Evolutionary conservation across 2,113 vertebrate genomes (phyloP).

Genomic region (Telmatochromis sp.): DNA sequence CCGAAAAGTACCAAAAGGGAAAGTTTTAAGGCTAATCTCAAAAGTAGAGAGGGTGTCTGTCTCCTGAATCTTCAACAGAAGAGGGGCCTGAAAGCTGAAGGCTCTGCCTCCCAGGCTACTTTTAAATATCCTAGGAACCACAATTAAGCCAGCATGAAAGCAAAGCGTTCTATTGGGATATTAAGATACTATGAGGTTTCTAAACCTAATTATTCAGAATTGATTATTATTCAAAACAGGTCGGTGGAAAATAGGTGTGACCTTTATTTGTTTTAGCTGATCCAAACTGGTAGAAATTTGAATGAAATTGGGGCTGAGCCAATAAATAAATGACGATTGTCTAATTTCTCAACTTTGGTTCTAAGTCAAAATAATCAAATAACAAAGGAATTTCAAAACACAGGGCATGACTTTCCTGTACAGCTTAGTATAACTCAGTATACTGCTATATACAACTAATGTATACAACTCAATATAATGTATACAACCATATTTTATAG

Average conservation of each 20-base stretch:
- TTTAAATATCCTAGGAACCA: background rate
- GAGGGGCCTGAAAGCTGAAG: background rate
- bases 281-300: background rate
- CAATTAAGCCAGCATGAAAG: background rate
- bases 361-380: background rate
- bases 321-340: background rate
- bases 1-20: background rate
- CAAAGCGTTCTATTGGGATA: background rate
- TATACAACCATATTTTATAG: background rate
- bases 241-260: background rate
- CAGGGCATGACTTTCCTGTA: background rate
- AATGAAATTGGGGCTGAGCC: background rate
- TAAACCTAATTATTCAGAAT: background rate
- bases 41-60: background rate
- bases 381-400: background rate
- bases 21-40: background rate
- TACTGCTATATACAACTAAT: background rate
- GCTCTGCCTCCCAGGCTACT: background rate
- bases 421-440: background rate
- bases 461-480: background rate
- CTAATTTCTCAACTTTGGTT: background rate
- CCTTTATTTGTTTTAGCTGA: background rate
- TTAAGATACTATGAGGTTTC: background rate
- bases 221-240: background rate
- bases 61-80: background rate